These are phyloP conservation scores for Stenichneumon culpator DNA, from an alignment of 2,888 invertebrate species.

Conservation along the genomic window DNA sequence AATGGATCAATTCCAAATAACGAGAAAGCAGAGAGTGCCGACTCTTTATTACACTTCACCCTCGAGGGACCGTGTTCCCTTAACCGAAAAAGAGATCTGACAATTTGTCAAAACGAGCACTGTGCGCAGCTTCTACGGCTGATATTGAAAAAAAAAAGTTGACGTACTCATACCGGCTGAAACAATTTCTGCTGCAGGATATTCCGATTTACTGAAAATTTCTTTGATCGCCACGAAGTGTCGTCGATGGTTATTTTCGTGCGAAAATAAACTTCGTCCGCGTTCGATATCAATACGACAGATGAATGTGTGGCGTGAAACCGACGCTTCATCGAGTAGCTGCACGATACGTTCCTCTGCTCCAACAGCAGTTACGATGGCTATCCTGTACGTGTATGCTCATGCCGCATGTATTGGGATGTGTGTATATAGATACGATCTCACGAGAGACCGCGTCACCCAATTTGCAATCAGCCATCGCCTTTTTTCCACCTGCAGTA, in stretches of 20 bases:
- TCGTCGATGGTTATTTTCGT: neutral
- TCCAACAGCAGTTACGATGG: neutral
- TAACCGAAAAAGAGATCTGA: neutral
- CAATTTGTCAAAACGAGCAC: neutral
- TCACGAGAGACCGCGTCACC: slow-evolving; percentile 46
- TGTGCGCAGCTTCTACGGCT: neutral
- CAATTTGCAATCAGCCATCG: slow-evolving; percentile 65
- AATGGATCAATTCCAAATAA: neutral
- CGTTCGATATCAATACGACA: neutral
- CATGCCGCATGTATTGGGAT: neutral
- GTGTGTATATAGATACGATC: slow-evolving; percentile 14
- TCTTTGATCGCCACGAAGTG: neutral
- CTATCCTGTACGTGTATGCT: neutral
- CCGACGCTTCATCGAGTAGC: neutral
- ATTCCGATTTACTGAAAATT: neutral
- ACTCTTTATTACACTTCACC: neutral
- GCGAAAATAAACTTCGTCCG: neutral
- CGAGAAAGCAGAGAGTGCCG: neutral
- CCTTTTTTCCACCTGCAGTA: slow-evolving; percentile 46
- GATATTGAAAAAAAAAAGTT: neutral
- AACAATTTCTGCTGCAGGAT: neutral
- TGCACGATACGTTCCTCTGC: slow-evolving; percentile 13
- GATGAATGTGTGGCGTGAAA: neutral
- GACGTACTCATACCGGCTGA: neutral
- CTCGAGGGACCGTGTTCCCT: neutral